Base-by-base conservation (phyloP, 2,113 vertebrate species). In the Cinclus cinclus region DNA sequence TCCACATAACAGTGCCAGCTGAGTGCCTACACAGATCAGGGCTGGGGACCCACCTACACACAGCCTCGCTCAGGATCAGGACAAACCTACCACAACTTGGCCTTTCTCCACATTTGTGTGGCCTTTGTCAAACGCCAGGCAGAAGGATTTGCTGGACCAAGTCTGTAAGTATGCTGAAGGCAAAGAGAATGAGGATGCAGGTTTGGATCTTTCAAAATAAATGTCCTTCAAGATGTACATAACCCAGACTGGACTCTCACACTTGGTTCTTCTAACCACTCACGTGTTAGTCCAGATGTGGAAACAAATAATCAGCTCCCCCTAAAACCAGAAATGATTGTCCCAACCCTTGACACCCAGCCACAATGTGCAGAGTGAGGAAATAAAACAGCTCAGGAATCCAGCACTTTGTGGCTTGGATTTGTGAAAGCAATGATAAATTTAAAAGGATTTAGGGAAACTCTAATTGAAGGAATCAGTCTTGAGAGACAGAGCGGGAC, bases 391-490 rank as follows among this genome's bases (percentile, higher is more conserved):
- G 60, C 70, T 89, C 78, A 46, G 58, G 74, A 84, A 74, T 74
- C 49, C 85, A 81, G 78, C 77, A 63, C 85, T 91, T 80, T 50
- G 58, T 79, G 78, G 30, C 59, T 79, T 75, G 85, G 83, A 94
- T 96, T 96, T 95, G 75, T 79, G 83, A 95, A 95, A 93, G 91
- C 92, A 89, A 41, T 77, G 90, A 91, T 87, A 96, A 97, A 96
- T 95, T 95, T 59, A 90, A 96, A 96, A 83, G 95, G 96, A 96
- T 97, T 96, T 96, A 95, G 74, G 78, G 90, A 86, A 96, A 92
- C 80, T 91, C 46, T 96, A 94, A 95, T 95, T 96, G 95, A 52
- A 49, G 81, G 93, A 95, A 93, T 95, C 94, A 67, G 95, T 90
- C 95, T 94, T 96, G 95, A 95, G 91, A 96, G 90, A 83, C 86